phyloP scores from a whole-genome alignment of 2,113 vertebrate species.

The Gobiocypris rarus region DNA sequence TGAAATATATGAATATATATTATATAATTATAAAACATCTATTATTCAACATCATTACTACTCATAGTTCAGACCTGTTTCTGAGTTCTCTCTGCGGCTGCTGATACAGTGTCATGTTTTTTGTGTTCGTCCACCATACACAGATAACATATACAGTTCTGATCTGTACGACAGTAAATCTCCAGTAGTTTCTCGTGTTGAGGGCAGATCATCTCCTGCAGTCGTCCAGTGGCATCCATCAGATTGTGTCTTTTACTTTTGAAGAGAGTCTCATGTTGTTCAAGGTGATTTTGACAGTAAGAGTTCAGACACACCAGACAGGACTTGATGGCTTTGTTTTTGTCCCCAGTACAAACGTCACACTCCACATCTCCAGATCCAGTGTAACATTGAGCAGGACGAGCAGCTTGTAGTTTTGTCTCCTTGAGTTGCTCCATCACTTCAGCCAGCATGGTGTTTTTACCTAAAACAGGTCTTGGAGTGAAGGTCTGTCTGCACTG shows the following conservation, averaged over 20 bases:
- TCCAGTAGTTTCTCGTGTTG: neutral
- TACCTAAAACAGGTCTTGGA: neutral
- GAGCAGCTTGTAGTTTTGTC: neutral
- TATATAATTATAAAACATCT: neutral
- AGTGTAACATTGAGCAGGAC: neutral
- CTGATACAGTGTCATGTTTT: neutral
- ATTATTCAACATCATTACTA: neutral
- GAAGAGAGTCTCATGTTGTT: neutral
- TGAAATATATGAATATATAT: neutral
- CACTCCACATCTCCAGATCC: neutral
- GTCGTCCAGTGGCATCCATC: neutral
- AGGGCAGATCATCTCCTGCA: neutral
- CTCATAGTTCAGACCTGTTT: neutral
- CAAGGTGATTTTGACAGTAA: neutral
- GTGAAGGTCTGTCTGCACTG: conserved; percentile 6
- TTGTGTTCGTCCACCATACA: neutral
- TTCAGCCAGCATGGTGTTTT: conserved; percentile 13
- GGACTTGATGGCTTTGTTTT: neutral
- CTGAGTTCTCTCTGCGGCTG: neutral
- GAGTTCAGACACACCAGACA: conserved; percentile 3
- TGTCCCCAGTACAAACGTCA: neutral
- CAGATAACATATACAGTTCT: neutral
- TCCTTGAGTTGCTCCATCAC: neutral
- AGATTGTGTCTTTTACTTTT: neutral
- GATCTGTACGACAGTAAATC: neutral